These are phyloP conservation scores for Psittacula echo DNA, from an alignment of 2,797 vertebrate genomes.

Conservation along the genomic window DNA sequence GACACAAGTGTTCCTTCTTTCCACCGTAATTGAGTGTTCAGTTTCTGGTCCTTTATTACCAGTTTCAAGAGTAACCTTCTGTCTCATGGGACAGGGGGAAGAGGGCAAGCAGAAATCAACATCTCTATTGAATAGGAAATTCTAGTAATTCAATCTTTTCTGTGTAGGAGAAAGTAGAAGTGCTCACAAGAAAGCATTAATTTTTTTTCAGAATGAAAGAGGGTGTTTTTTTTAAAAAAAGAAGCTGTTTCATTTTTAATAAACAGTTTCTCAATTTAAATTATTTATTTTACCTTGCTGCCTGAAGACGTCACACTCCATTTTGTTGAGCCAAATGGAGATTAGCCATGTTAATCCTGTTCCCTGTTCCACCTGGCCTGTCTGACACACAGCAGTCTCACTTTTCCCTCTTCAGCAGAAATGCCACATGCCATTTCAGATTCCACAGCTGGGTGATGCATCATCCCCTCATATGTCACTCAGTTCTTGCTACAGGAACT, in stretches of 20 bases:
- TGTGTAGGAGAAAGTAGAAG: conserved; percentile 29
- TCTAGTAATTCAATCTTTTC: conserved; percentile 31
- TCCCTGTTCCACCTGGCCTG: background rate
- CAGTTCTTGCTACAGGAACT: conserved; percentile 11
- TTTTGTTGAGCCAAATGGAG: background rate
- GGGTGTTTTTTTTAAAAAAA: background rate
- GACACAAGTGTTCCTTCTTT: background rate
- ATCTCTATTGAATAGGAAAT: conserved; percentile 40
- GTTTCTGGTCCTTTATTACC: conserved; percentile 37
- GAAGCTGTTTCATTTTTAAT: conserved; percentile 31
- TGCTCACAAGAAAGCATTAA: conserved; percentile 20
- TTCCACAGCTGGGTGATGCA: background rate
- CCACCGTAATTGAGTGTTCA: conserved; percentile 5
- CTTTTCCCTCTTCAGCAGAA: background rate
- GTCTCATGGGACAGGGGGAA: background rate
- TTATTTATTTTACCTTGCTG: background rate
- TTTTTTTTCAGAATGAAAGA: background rate
- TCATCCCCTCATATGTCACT: background rate
- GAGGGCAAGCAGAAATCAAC: conserved; percentile 45
- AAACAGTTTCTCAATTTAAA: conserved; percentile 18
- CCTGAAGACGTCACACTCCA: background rate
- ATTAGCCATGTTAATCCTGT: background rate
- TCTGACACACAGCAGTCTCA: background rate
- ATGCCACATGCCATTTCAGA: background rate
- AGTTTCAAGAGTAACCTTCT: conserved; percentile 50